Conservation (phyloP, 2,888 invertebrate genomes). For the Eupeodes luniger region DNA sequence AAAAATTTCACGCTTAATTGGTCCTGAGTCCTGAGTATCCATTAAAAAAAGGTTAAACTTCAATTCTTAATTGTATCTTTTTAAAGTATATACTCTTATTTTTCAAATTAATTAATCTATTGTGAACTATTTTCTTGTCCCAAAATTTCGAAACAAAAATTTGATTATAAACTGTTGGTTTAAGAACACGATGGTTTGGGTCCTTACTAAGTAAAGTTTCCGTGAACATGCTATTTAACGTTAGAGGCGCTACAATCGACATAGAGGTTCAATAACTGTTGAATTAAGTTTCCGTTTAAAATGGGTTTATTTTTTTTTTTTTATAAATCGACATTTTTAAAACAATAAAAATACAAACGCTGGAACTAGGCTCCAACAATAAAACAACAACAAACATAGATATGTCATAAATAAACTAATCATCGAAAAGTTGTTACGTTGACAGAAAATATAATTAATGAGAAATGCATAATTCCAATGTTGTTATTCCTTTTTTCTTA, state of each 20-base stretch:
- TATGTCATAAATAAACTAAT: constrained; percentile 41
- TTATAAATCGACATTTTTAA: background rate
- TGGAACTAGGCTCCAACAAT: background rate
- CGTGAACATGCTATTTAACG: background rate
- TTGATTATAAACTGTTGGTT: background rate
- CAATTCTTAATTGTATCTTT: no score
- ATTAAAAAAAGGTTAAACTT: no score
- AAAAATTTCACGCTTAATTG: no score
- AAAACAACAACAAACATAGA: background rate
- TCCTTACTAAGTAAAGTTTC: background rate
- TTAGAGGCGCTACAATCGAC: background rate
- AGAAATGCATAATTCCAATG: constrained; percentile 68
- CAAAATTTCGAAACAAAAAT: background rate
- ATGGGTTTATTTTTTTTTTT: background rate
- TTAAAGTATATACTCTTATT: no score
- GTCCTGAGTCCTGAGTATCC: no score
- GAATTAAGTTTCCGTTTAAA: background rate
- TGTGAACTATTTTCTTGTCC: background rate
- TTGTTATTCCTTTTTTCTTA: constrained; percentile 17
- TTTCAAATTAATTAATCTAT: background rate
- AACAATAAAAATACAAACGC: background rate
- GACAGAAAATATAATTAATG: constrained; percentile 69
- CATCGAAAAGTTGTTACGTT: constrained; percentile 37
- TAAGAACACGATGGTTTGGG: background rate
- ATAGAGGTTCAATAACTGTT: background rate